phyloP scores from a whole-genome alignment of 2,113 vertebrate genomes.

The Nothoprocta perdicaria region DNA sequence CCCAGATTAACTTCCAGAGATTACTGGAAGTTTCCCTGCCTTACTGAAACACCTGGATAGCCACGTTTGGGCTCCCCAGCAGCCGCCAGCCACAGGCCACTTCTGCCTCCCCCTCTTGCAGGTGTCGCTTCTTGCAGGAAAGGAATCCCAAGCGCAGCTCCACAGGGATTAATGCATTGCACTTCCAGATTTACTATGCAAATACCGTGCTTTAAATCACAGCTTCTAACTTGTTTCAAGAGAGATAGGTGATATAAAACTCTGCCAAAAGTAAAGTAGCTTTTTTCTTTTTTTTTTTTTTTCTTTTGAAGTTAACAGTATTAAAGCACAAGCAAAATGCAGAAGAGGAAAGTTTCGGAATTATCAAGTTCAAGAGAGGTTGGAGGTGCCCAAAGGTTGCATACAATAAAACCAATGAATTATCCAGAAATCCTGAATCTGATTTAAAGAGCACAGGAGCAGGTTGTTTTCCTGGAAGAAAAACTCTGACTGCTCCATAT shows the following conservation, averaged over 20 bases:
- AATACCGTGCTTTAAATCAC: neutral
- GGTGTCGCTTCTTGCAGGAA: neutral
- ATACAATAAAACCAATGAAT: neutral
- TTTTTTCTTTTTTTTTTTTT: neutral
- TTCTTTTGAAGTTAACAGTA: neutral
- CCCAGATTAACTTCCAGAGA: neutral
- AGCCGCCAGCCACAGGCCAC: neutral
- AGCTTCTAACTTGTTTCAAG: slow-evolving; percentile 49
- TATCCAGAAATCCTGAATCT: neutral
- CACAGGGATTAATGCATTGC: neutral
- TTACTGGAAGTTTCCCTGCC: neutral
- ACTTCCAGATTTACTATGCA: slow-evolving; percentile 3
- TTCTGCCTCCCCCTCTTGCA: neutral
- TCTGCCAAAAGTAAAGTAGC: neutral
- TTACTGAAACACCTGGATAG: neutral
- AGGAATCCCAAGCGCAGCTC: neutral
- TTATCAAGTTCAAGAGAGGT: slow-evolving; percentile 26
- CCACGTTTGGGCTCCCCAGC: neutral
- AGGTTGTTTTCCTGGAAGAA: neutral
- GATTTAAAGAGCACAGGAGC: neutral
- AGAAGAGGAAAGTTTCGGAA: slow-evolving; percentile 8
- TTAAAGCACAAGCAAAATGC: slow-evolving; percentile 8
- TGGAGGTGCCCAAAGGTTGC: neutral
- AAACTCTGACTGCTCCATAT: neutral
- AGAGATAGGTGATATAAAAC: neutral